These are phyloP conservation scores for Drosophila punjabiensis DNA, from an alignment of 1,140 invertebrate genomes.

Conservation along the genomic window DNA sequence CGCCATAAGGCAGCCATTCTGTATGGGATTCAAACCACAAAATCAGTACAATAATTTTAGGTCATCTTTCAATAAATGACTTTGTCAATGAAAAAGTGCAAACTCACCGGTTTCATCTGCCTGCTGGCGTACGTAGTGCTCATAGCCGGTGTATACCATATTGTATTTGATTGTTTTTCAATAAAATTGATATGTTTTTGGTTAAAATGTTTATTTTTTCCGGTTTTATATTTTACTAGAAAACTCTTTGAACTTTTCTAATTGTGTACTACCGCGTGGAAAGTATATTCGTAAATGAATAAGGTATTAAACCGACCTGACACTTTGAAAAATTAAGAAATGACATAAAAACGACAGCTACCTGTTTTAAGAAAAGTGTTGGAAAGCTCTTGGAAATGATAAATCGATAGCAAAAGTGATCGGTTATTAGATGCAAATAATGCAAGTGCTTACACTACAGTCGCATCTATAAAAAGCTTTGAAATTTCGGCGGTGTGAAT, in stretches of 20 bases:
- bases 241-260: slow-evolving; percentile 22
- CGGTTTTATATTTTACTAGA: slow-evolving; percentile 22
- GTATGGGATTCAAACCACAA: no score
- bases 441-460: neutral
- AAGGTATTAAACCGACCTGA: rapidly evolving
- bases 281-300: slow-evolving; percentile 38
- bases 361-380: neutral
- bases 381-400: neutral
- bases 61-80: rapidly evolving
- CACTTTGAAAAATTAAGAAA: neutral
- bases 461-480: neutral
- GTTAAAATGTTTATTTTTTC: slow-evolving; percentile 14
- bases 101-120: slow-evolving; percentile 25
- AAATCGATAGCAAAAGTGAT: slow-evolving; percentile 1
- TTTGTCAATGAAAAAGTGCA: neutral
- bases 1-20: slow-evolving; percentile 33
- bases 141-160: slow-evolving; percentile 49
- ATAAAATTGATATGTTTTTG: neutral
- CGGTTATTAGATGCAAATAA: no score
- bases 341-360: slow-evolving; percentile 14
- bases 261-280: slow-evolving; percentile 30
- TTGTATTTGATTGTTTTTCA: neutral
- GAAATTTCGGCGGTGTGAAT: neutral
- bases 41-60: no score
- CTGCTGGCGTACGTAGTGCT: slow-evolving; percentile 4